Evolutionary conservation across 1,140 invertebrate species (phyloP).

Genomic region (Drosophila tropicalis): DNA sequence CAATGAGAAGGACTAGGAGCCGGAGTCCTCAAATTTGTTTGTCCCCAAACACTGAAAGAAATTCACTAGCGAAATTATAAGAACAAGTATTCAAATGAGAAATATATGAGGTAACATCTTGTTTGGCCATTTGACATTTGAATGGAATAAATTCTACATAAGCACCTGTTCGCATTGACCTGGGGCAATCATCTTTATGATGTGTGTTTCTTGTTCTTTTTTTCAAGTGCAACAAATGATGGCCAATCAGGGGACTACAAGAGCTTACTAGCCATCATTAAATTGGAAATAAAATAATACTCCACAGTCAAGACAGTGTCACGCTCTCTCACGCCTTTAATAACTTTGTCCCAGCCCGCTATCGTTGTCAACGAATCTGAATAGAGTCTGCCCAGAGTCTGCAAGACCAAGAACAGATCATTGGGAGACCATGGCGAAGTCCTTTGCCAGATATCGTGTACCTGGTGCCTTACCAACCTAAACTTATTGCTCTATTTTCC

Average conservation of each 20-base stretch:
- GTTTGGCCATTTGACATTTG: slow-evolving; percentile 2
- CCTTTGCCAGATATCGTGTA: slow-evolving; percentile 13
- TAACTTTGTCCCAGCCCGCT: slow-evolving; percentile 61
- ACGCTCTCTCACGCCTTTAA: slow-evolving; percentile 61
- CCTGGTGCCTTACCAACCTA: slow-evolving; percentile 55
- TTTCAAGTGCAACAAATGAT: slow-evolving; percentile 8
- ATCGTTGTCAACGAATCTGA: slow-evolving; percentile 65
- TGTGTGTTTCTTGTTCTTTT: background rate
- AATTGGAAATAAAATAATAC: slow-evolving; percentile 81
- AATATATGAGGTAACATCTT: background rate
- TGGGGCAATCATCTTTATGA: background rate
- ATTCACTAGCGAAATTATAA: background rate
- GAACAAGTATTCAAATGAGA: background rate
- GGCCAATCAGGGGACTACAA: slow-evolving; percentile 65
- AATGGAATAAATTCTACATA: background rate
- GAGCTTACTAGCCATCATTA: slow-evolving; percentile 65
- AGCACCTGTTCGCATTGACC: slow-evolving; percentile 1
- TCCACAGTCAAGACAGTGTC: slow-evolving; percentile 47
- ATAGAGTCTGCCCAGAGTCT: slow-evolving; percentile 14
- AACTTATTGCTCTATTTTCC: slow-evolving; percentile 78
- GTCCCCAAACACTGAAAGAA: slow-evolving; percentile 28
- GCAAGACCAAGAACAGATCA: background rate
- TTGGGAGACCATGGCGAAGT: background rate
- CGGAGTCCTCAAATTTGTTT: slow-evolving; percentile 60
- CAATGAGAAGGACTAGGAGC: slow-evolving; percentile 27